Evolutionary conservation across 2,888 invertebrate genomes (phyloP).

Genomic region (Atrina japonica): DNA sequence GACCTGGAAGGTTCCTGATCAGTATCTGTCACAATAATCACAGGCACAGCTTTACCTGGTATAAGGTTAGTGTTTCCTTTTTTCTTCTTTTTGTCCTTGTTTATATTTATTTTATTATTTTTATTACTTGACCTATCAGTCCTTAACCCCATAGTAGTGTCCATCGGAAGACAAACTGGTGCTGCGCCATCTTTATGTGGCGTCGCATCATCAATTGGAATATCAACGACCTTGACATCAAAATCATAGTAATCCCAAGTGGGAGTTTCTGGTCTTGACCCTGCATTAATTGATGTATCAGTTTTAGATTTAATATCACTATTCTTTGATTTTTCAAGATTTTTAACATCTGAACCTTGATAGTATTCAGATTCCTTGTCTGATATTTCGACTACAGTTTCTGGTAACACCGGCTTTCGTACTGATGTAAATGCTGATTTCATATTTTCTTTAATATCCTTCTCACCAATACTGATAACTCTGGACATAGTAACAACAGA

Average conservation of each 20-base stretch:
- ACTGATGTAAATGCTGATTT: conserved; percentile 27
- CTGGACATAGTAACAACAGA: conserved; percentile 1
- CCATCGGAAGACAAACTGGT: conserved; percentile 60
- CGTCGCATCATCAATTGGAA: conserved; percentile 51
- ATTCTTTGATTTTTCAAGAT: conserved; percentile 41
- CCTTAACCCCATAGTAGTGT: conserved; percentile 49
- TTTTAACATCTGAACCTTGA: conserved; percentile 3
- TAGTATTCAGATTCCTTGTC: background rate
- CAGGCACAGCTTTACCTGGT: conserved; percentile 54
- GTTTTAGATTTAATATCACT: conserved; percentile 33
- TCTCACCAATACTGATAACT: conserved; percentile 32
- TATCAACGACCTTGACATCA: conserved; percentile 35
- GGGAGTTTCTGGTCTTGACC: conserved; percentile 69
- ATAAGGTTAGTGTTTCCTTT: conserved; percentile 30
- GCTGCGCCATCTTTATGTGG: conserved; percentile 46
- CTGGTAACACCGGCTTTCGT: background rate
- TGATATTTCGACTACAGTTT: no score
- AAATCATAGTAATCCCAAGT: conserved; percentile 73
- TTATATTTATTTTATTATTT: conserved; percentile 19
- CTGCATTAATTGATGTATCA: background rate
- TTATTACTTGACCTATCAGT: conserved; percentile 21
- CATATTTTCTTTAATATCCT: background rate
- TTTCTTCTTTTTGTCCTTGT: conserved; percentile 42
- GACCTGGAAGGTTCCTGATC: background rate
- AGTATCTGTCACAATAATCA: conserved; percentile 50